Conservation (phyloP, 2,797 vertebrate species). For the Poeciliopsis presidionis region DNA sequence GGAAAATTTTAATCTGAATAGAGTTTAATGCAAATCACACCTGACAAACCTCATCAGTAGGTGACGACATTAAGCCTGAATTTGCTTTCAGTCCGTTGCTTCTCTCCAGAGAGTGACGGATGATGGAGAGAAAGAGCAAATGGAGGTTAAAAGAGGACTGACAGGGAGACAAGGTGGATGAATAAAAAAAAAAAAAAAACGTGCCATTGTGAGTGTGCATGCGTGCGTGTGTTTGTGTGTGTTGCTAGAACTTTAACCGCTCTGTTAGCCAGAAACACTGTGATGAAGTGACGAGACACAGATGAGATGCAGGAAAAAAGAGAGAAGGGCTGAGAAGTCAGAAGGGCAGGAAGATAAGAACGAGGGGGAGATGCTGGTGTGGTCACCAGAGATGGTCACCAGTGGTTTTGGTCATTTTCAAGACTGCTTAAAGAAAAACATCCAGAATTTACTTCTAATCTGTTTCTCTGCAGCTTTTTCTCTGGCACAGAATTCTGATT, state of each 20-base stretch:
- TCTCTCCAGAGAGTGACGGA: conserved; percentile 27
- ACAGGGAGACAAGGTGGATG: conserved; percentile 32
- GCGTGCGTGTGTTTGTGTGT: conserved; percentile 13
- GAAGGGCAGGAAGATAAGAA: conserved; percentile 56
- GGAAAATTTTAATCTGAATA: conserved; percentile 1
- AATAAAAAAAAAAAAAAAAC: conserved; percentile 21
- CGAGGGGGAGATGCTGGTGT: conserved; percentile 42
- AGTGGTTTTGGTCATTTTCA: conserved; percentile 41
- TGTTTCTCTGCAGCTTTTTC: background rate
- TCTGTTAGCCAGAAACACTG: conserved; percentile 52
- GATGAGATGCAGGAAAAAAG: conserved; percentile 50
- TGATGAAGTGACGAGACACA: conserved; percentile 48
- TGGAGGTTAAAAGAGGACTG: conserved; percentile 51
- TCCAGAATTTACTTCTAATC: background rate
- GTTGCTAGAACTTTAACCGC: conserved; percentile 36
- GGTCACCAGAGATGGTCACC: conserved; percentile 49
- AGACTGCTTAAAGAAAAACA: background rate
- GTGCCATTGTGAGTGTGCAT: conserved; percentile 8
- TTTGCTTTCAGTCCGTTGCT: conserved; percentile 37
- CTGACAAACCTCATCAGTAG: conserved; percentile 44
- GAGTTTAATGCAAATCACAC: conserved; percentile 24
- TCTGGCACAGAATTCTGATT: background rate
- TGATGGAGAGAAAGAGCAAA: conserved; percentile 39
- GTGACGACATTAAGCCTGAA: conserved; percentile 29
- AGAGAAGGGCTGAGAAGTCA: conserved; percentile 56